phyloP scores from a whole-genome alignment of 2,797 vertebrate species.

The Phataginus tricuspis region DNA sequence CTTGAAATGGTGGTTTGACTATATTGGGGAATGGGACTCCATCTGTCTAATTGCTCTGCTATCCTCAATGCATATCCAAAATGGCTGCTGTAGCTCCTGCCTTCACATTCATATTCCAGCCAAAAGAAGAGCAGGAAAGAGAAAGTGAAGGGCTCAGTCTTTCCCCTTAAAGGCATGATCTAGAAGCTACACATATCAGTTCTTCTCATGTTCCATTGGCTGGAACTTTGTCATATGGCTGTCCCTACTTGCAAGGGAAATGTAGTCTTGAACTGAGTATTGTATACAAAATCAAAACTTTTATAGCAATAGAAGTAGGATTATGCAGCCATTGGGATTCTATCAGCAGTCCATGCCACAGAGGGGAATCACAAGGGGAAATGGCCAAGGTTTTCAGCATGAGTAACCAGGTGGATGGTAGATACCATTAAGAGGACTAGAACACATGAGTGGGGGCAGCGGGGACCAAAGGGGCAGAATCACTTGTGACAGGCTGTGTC shows the following conservation, averaged over 20 bases:
- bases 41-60: neutral
- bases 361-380: neutral
- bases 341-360: neutral
- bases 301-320: neutral
- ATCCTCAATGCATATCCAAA: neutral
- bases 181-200: neutral
- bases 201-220: neutral
- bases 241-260: neutral
- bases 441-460: accelerated
- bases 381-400: neutral
- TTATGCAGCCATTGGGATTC: neutral
- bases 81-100: neutral
- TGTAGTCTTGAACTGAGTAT: neutral
- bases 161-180: neutral
- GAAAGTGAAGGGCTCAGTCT: neutral
- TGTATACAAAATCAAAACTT: neutral
- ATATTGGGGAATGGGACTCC: neutral
- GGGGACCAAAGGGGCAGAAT: neutral
- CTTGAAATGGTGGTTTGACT: neutral
- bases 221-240: neutral
- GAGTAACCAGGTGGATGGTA: neutral
- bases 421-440: neutral
- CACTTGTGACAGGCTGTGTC: neutral
- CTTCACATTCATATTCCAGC: neutral
- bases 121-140: neutral